phyloP scores from a whole-genome alignment of 2,113 vertebrate genomes.

The Scopus umbretta region DNA sequence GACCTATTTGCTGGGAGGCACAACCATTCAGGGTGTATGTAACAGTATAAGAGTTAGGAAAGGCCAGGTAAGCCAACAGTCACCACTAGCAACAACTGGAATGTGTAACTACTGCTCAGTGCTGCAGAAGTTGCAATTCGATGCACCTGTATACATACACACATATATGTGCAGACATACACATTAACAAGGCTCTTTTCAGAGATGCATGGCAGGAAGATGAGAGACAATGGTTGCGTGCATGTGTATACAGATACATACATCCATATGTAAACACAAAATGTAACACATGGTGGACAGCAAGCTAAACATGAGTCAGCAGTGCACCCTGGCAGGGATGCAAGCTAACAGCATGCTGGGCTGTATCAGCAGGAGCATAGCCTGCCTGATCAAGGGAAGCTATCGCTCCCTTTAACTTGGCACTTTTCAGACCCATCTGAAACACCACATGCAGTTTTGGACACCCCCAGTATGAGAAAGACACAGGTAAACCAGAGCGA shows the following conservation, averaged over 20 bases:
- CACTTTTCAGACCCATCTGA: not conserved
- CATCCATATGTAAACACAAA: not conserved
- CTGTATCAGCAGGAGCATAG: not conserved
- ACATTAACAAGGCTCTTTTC: not conserved
- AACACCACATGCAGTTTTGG: not conserved
- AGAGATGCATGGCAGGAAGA: not conserved
- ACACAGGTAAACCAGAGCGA: not conserved
- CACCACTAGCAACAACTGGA: not conserved
- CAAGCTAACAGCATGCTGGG: fast-evolving
- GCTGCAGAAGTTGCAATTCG: not conserved
- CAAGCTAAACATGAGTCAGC: not conserved
- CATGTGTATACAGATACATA: fast-evolving
- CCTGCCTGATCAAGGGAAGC: not conserved
- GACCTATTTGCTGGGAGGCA: not conserved
- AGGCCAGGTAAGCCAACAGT: not conserved
- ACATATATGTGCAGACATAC: fast-evolving
- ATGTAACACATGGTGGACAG: not conserved
- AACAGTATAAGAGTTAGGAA: not conserved
- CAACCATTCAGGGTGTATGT: fast-evolving
- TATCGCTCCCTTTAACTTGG: fast-evolving
- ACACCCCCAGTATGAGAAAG: not conserved
- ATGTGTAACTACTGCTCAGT: not conserved
- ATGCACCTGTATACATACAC: fast-evolving
- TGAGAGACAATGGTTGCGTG: fast-evolving
- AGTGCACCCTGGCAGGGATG: not conserved